Evolutionary conservation across 2,888 invertebrate genomes (phyloP).

Genomic region (Agrotis ipsilon): DNA sequence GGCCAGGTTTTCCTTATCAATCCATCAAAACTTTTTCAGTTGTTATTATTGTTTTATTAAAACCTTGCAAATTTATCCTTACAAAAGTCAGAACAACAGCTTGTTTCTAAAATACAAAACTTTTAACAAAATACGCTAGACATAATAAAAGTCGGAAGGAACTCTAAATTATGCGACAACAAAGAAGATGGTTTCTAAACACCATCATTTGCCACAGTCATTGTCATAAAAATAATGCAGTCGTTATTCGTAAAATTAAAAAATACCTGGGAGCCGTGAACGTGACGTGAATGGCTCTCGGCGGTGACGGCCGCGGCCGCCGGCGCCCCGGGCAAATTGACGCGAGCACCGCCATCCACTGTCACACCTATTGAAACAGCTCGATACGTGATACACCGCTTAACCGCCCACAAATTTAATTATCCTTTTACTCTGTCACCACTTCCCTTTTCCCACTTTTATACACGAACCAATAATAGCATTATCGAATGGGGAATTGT

Average conservation of each 20-base stretch:
- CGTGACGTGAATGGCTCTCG: constrained; percentile 52
- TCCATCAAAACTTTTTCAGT: neutral
- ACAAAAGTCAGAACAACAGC: too few relatives aligned
- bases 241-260: constrained; percentile 35
- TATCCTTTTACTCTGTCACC: constrained; percentile 41
- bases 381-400: constrained; percentile 52
- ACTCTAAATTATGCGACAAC: neutral
- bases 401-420: constrained; percentile 42
- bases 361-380: constrained; percentile 55
- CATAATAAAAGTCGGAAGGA: neutral
- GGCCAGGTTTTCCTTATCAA: neutral
- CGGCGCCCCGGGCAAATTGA: constrained; percentile 30
- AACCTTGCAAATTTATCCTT: too few relatives aligned
- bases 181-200: constrained; percentile 6
- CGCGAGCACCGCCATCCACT: constrained; percentile 37
- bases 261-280: constrained; percentile 33
- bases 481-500: constrained; percentile 3
- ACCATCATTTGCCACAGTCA: constrained; percentile 8
- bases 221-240: constrained; percentile 25
- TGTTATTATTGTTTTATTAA: too few relatives aligned
- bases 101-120: too few relatives aligned
- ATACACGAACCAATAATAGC: constrained; percentile 7
- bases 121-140: neutral
- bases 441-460: constrained; percentile 15
- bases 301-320: constrained; percentile 11